phyloP scores from a whole-genome alignment of 2,888 invertebrate genomes.

The Drosophila acutilabella region DNA sequence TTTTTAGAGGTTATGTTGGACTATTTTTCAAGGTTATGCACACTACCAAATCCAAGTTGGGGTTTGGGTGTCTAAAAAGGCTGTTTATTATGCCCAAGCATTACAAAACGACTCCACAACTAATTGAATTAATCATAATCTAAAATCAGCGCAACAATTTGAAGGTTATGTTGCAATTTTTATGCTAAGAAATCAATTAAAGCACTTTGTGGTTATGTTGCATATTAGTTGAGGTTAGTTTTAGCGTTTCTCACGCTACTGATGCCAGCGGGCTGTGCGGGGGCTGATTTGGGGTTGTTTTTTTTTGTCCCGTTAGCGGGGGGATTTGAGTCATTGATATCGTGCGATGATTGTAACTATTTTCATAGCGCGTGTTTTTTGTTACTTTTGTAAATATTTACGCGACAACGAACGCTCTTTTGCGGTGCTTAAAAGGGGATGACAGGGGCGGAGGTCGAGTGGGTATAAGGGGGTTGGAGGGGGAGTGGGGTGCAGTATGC shows the following conservation, averaged over 20 bases:
- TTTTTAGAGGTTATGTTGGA: neutral
- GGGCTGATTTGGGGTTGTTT: neutral
- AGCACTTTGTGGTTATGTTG: constrained; percentile 17
- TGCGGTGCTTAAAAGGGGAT: constrained; percentile 11
- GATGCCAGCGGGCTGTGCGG: neutral
- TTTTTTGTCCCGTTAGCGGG: neutral
- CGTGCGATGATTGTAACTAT: constrained; percentile 47
- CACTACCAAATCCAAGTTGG: no score
- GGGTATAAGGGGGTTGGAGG: neutral
- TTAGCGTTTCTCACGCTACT: constrained; percentile 59
- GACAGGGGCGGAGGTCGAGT: neutral
- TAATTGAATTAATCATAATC: no score
- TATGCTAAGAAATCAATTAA: constrained; percentile 1
- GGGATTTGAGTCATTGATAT: constrained; percentile 45
- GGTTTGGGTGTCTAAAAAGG: no score
- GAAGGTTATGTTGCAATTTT: neutral
- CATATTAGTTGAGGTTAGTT: constrained; percentile 16
- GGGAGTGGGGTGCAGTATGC: neutral
- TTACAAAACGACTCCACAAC: no score
- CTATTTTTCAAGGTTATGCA: neutral
- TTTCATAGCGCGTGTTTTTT: constrained; percentile 29
- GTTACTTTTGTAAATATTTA: constrained; percentile 49
- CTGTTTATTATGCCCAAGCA: no score
- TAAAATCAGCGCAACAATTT: no score
- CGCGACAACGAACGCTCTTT: constrained; percentile 26